A percentile compares a stretch with the other conserved stretches of the same genome.
Conservation (phyloP, 2,888 invertebrate genomes). For the Synanthedon vespiformis region DNA sequence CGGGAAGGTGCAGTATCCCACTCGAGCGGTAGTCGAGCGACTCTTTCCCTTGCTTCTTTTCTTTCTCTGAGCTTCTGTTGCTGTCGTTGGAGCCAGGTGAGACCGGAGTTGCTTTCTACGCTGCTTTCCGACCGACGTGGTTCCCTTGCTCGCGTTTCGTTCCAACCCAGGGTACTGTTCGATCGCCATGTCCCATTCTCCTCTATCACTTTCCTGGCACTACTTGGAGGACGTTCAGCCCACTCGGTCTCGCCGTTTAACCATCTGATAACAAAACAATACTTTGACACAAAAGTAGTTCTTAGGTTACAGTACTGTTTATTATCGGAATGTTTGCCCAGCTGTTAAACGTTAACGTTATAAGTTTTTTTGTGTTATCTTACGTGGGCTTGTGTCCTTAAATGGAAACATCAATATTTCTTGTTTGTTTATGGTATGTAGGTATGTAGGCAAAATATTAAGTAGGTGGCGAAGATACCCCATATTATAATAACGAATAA, state of each 20-base stretch:
- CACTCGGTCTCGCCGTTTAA: conserved; percentile 56
- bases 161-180: conserved; percentile 52
- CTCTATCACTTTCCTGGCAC: conserved; percentile 34
- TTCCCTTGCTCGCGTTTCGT: conserved; percentile 43
- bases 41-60: conserved; percentile 78
- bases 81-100: conserved; percentile 86
- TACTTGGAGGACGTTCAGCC: conserved; percentile 44
- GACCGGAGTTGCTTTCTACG: conserved; percentile 54
- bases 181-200: conserved; percentile 57
- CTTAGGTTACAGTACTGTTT: not conserved
- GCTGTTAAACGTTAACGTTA: conserved; percentile 16
- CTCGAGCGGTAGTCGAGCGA: conserved; percentile 79
- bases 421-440: conserved; percentile 19
- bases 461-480: conserved; percentile 23
- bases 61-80: conserved; percentile 84
- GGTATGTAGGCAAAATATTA: conserved; percentile 10
- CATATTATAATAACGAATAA: conserved; percentile 16
- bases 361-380: conserved; percentile 17
- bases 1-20: conserved; percentile 58
- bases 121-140: conserved; percentile 52
- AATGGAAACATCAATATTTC: conserved; percentile 8
- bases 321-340: conserved; percentile 9
- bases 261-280: conserved; percentile 38
- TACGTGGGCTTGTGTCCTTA: conserved; percentile 10
- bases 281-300: conserved; percentile 1